These are phyloP conservation scores for Scalopus aquaticus DNA, from an alignment of 2,113 vertebrate species.

Conservation along the genomic window DNA sequence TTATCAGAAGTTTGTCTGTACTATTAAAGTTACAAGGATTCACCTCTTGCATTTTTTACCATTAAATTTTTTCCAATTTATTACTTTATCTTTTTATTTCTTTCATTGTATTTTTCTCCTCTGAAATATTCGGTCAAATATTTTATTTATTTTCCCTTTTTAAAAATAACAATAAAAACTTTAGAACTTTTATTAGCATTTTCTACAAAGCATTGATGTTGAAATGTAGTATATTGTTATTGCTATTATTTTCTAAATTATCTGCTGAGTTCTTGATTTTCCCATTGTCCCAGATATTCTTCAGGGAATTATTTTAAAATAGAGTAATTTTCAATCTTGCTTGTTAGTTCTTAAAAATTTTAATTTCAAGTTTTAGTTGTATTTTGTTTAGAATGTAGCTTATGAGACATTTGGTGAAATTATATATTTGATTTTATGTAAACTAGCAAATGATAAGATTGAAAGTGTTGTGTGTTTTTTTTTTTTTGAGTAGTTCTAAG, in stretches of 20 bases:
- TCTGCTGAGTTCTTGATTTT: slow-evolving; percentile 31
- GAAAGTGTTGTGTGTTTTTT: no score
- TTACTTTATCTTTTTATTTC: slow-evolving; percentile 9
- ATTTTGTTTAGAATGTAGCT: background rate
- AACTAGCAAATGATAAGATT: slow-evolving; percentile 3
- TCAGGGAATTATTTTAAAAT: slow-evolving; percentile 25
- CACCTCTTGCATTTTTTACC: background rate
- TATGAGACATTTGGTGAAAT: background rate
- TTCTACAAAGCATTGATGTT: background rate
- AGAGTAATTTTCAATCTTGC: background rate
- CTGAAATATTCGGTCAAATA: background rate
- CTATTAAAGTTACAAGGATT: background rate
- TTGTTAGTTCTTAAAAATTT: background rate
- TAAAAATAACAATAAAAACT: background rate
- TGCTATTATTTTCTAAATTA: slow-evolving; percentile 14
- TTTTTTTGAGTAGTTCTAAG: slow-evolving; percentile 12
- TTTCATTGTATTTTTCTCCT: background rate
- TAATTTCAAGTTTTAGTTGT: slow-evolving; percentile 12
- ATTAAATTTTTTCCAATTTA: background rate
- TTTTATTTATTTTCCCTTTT: slow-evolving; percentile 14
- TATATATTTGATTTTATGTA: slow-evolving; percentile 1
- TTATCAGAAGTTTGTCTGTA: background rate
- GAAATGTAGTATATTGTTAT: background rate
- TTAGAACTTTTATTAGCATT: background rate
- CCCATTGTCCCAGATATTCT: background rate